Percentiles rank a stretch among this genome's conserved stretches.
These are phyloP conservation scores for Ophion ventricosus DNA, from an alignment of 2,888 invertebrate genomes.

Conservation along the genomic window DNA sequence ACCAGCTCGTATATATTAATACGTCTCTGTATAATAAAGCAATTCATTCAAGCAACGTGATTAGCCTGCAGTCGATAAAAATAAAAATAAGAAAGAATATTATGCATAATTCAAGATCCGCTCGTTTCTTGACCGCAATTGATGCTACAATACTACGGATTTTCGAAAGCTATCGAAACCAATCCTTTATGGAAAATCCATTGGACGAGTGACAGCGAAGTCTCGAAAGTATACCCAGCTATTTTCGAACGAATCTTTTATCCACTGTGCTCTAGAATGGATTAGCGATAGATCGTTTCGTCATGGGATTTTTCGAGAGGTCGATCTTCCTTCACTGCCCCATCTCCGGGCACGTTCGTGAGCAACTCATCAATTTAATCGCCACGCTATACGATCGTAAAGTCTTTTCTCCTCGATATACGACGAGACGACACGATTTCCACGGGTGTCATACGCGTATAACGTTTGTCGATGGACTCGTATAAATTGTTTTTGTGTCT, in stretches of 20 bases:
- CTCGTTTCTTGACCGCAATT: background rate
- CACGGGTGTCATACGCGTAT: background rate
- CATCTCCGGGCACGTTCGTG: slow-evolving; percentile 48
- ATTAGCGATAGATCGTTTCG: slow-evolving; percentile 57
- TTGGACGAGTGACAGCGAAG: slow-evolving; percentile 33
- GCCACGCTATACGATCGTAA: slow-evolving; percentile 52
- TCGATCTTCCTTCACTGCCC: slow-evolving; percentile 29
- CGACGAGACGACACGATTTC: slow-evolving; percentile 32
- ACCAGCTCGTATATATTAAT: background rate
- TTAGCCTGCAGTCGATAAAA: slow-evolving; percentile 1
- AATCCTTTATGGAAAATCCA: slow-evolving; percentile 51
- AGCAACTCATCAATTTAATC: slow-evolving; percentile 60
- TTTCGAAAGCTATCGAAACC: slow-evolving; percentile 36
- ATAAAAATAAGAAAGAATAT: background rate
- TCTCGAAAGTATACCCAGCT: slow-evolving; percentile 17
- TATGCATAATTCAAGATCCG: background rate
- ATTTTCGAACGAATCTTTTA: slow-evolving; percentile 22
- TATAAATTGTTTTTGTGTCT: slow-evolving; percentile 25
- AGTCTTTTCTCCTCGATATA: slow-evolving; percentile 34
- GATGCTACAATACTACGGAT: slow-evolving; percentile 11
- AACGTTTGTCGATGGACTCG: slow-evolving; percentile 35
- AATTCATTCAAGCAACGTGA: slow-evolving; percentile 22
- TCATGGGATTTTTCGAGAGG: slow-evolving; percentile 46
- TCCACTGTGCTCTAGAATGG: slow-evolving; percentile 48
- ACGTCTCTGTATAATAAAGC: slow-evolving; percentile 12